Percentiles rank a stretch among this genome's conserved stretches.
These are phyloP conservation scores for Bettongia penicillata DNA, from an alignment of 2,113 vertebrate species.

Conservation along the genomic window DNA sequence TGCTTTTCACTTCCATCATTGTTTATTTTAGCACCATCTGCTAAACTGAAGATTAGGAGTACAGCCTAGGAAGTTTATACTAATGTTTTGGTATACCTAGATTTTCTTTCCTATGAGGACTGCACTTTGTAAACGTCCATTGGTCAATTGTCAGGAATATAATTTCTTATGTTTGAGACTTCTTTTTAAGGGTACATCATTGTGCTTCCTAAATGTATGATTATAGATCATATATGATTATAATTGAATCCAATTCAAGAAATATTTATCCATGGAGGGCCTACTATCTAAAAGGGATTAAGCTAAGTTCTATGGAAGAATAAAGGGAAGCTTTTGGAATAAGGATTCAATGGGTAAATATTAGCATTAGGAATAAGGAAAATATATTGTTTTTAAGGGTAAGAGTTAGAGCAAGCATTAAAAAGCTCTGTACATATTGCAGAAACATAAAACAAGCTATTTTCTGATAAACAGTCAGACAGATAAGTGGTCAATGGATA, in stretches of 20 bases:
- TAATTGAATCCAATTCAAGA: background rate
- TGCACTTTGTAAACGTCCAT: conserved; percentile 12
- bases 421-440: too few relatives aligned
- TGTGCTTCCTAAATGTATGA: background rate
- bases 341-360: background rate
- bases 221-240: background rate
- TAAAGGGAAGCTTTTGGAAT: background rate
- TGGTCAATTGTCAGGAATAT: background rate
- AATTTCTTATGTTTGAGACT: conserved; percentile 18
- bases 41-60: conserved; percentile 36
- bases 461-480: too few relatives aligned
- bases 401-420: too few relatives aligned
- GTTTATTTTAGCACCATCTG: conserved; percentile 54
- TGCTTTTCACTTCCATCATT: background rate
- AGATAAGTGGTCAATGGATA: too few relatives aligned
- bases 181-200: background rate
- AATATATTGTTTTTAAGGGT: too few relatives aligned
- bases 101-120: conserved; percentile 7
- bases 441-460: too few relatives aligned
- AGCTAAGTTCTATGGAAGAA: background rate
- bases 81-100: conserved; percentile 23
- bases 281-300: background rate
- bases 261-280: background rate
- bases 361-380: too few relatives aligned
- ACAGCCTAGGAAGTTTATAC: background rate